These are phyloP conservation scores for Mesopsocus fuscifrons DNA, from an alignment of 2,888 invertebrate genomes.

Conservation along the genomic window DNA sequence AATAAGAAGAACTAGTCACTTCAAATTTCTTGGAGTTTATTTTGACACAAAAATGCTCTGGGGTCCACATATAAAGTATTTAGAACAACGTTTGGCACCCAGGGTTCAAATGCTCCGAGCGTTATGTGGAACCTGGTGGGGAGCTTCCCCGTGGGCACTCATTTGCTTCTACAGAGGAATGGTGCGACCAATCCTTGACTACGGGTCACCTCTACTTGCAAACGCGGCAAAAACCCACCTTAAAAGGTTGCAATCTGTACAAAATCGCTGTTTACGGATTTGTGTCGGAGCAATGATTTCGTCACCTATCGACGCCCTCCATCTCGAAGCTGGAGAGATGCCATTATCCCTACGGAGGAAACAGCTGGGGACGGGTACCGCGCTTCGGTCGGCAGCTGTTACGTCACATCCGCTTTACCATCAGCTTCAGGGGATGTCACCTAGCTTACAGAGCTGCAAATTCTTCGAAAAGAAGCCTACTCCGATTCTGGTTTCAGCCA, in stretches of 20 bases:
- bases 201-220: constrained; percentile 6
- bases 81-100: not conserved
- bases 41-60: constrained; percentile 2
- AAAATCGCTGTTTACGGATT: constrained; percentile 4
- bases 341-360: not conserved
- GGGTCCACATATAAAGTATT: not conserved
- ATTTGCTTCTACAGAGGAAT: constrained; percentile 1
- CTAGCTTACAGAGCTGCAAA: no score
- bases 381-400: not conserved
- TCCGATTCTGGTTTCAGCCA: not conserved
- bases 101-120: constrained; percentile 2
- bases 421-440: not conserved
- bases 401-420: not conserved
- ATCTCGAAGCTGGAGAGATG: constrained; percentile 7
- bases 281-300: constrained; percentile 11
- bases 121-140: not conserved
- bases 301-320: constrained; percentile 1
- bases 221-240: not conserved
- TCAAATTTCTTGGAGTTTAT: not conserved
- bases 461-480: no score
- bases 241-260: not conserved
- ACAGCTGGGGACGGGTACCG: not conserved
- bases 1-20: not conserved
- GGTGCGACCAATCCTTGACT: constrained; percentile 11
- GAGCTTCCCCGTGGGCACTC: not conserved